Percentiles rank a stretch among this genome's conserved stretches.
These are phyloP conservation scores for Drosophila mulleri DNA, from an alignment of 2,888 invertebrate species.

Conservation along the genomic window DNA sequence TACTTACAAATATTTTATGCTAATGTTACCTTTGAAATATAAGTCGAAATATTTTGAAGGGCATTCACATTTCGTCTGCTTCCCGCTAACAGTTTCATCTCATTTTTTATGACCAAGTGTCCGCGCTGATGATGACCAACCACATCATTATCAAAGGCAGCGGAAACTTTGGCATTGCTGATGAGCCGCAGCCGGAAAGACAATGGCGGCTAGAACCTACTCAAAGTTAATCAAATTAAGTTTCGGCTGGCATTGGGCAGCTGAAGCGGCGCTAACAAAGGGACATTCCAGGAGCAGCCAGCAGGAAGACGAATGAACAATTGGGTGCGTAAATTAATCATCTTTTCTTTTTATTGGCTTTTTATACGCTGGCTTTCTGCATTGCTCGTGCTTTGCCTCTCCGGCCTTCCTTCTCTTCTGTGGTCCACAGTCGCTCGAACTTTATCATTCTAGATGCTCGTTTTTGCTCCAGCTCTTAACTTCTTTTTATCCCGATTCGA, in stretches of 20 bases:
- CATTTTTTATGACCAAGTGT: conserved; percentile 27
- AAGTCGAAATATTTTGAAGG: background rate
- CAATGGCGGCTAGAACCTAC: conserved; percentile 47
- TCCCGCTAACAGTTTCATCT: background rate
- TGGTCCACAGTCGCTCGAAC: background rate
- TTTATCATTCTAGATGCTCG: background rate
- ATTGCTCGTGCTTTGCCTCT: conserved; percentile 10
- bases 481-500: background rate
- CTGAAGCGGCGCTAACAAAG: conserved; percentile 56
- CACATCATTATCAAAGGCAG: conserved; percentile 65
- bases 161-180: conserved; percentile 31
- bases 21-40: background rate
- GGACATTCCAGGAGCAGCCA: conserved; percentile 13
- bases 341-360: conserved; percentile 56
- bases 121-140: conserved; percentile 52
- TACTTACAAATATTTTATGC: background rate
- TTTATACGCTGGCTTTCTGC: conserved; percentile 13
- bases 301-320: conserved; percentile 45
- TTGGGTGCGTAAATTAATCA: conserved; percentile 70
- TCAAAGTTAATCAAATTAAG: conserved; percentile 77
- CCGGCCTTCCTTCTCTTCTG: background rate
- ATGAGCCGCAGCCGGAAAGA: conserved; percentile 63
- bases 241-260: conserved; percentile 54
- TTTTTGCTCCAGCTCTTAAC: background rate
- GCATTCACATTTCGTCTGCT: conserved; percentile 28